These are phyloP conservation scores for Nasua narica DNA, from an alignment of 2,797 vertebrate species.

Conservation along the genomic window DNA sequence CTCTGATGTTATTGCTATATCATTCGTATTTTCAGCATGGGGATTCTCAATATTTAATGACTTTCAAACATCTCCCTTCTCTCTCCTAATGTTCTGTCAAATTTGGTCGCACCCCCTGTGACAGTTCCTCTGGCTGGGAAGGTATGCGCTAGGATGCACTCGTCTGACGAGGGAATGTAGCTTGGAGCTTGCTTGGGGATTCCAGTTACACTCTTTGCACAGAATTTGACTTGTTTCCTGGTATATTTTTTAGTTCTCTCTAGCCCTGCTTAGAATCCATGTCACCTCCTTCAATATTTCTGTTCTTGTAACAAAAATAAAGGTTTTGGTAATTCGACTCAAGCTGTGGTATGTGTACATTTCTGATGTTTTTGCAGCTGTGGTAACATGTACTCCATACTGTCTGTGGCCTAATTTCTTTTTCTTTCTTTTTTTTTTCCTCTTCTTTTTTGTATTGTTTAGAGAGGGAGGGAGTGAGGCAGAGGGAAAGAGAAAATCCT, in stretches of 20 bases:
- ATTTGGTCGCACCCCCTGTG: background rate
- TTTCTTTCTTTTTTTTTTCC: background rate
- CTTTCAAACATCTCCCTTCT: background rate
- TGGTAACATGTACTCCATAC: background rate
- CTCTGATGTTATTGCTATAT: background rate
- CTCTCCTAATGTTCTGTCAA: slow-evolving; percentile 18
- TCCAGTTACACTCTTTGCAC: background rate
- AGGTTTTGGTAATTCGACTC: background rate
- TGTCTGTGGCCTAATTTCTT: background rate
- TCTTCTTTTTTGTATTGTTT: background rate
- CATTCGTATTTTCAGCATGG: background rate
- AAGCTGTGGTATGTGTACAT: background rate
- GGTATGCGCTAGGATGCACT: background rate
- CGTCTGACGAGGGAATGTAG: background rate
- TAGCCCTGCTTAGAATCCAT: background rate
- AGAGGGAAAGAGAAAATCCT: background rate
- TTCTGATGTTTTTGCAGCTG: background rate
- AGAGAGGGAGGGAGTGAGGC: background rate
- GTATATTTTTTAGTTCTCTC: background rate
- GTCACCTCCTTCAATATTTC: background rate
- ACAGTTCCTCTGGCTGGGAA: slow-evolving; percentile 21
- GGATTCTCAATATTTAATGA: slow-evolving; percentile 40
- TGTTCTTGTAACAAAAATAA: background rate
- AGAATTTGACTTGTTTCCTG: slow-evolving; percentile 16
- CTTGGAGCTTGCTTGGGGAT: background rate